phyloP scores from a whole-genome alignment of 2,113 vertebrate species.

The Numenius arquata region DNA sequence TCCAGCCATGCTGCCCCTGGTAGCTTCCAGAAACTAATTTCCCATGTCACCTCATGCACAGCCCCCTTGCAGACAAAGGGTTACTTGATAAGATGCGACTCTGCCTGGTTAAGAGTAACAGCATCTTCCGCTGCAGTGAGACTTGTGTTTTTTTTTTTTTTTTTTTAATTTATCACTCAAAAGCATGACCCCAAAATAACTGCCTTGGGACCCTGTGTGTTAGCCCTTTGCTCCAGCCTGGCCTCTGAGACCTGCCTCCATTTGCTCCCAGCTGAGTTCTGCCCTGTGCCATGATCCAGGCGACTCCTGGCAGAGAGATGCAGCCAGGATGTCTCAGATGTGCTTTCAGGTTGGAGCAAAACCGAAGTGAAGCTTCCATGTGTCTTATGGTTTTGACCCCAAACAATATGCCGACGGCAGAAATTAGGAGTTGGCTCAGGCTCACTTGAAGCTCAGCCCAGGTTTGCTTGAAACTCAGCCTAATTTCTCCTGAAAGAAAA shows the following conservation, averaged over 20 bases:
- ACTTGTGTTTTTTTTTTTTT: background rate
- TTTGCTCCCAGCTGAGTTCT: background rate
- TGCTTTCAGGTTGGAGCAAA: constrained; percentile 21
- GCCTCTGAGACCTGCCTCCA: background rate
- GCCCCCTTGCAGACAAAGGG: background rate
- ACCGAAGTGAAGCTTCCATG: background rate
- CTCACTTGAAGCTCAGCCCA: constrained; percentile 51
- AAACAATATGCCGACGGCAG: background rate
- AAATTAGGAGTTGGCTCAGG: constrained; percentile 54
- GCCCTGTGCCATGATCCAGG: background rate
- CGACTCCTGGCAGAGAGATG: background rate
- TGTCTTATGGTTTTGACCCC: constrained; percentile 19
- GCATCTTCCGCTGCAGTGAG: background rate
- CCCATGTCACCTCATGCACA: background rate
- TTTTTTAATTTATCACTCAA: background rate
- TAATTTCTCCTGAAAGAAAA: constrained; percentile 52
- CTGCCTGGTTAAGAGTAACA: background rate
- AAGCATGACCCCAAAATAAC: background rate
- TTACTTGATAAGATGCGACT: background rate
- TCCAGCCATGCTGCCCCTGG: background rate
- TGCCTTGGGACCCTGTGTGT: background rate
- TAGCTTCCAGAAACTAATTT: background rate
- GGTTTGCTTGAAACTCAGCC: constrained; percentile 53
- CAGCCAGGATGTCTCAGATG: background rate
- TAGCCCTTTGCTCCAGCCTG: background rate